Evolutionary conservation across 2,888 invertebrate genomes (phyloP).

Genomic region (Halictus ligatus): DNA sequence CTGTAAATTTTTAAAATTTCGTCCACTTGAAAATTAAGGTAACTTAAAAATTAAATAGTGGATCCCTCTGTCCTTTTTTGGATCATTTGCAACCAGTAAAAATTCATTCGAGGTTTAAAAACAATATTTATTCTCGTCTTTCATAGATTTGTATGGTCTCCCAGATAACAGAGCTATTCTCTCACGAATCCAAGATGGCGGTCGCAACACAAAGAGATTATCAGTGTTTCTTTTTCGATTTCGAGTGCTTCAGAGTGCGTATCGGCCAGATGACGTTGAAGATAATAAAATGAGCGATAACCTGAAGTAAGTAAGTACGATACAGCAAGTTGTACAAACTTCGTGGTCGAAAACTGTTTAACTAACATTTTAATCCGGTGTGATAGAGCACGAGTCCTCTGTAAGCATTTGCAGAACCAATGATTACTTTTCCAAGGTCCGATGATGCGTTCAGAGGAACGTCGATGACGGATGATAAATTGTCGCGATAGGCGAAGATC

Average conservation of each 20-base stretch:
- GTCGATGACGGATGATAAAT: conserved; percentile 39
- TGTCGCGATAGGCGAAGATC: conserved; percentile 24
- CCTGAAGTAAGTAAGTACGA: background rate
- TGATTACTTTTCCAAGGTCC: conserved; percentile 31
- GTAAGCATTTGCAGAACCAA: background rate
- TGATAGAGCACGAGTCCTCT: background rate
- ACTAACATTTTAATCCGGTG: background rate
- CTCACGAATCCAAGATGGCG: background rate
- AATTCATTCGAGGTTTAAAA: too few relatives aligned
- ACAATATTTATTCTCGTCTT: too few relatives aligned
- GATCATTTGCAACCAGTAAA: too few relatives aligned
- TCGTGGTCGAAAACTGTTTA: background rate
- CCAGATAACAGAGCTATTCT: background rate
- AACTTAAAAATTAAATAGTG: background rate
- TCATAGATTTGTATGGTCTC: background rate
- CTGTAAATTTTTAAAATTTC: background rate
- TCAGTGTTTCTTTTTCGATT: background rate
- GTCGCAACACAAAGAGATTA: background rate
- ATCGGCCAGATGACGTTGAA: background rate
- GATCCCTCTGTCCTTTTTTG: too few relatives aligned
- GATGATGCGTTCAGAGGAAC: conserved; percentile 18
- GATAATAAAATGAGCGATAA: background rate
- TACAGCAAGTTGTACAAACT: background rate
- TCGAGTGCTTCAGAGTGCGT: background rate
- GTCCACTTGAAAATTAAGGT: background rate